These are phyloP conservation scores for Thymallus thymallus DNA, from an alignment of 2,113 vertebrate genomes.

Conservation along the genomic window DNA sequence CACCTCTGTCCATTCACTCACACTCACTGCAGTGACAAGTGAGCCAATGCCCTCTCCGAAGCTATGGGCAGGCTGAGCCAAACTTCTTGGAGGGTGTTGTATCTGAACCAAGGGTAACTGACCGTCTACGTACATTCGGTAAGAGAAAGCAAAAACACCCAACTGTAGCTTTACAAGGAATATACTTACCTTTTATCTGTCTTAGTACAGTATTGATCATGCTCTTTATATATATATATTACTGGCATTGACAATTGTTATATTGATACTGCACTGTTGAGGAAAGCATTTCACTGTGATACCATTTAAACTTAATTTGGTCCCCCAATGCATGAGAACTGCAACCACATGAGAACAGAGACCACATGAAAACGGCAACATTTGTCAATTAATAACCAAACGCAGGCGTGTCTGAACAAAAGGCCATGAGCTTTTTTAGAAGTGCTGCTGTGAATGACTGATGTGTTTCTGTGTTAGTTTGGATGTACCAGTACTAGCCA, in stretches of 20 bases:
- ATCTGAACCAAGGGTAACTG: not conserved
- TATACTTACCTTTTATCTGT: too few relatives aligned
- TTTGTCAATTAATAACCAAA: not conserved
- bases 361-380: too few relatives aligned
- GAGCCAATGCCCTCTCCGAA: not conserved
- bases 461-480: conserved; percentile 2
- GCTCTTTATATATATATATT: too few relatives aligned
- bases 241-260: too few relatives aligned
- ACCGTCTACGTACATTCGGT: not conserved
- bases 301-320: not conserved
- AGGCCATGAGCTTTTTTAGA: not conserved
- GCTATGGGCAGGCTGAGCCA: not conserved
- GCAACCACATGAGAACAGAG: too few relatives aligned
- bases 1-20: conserved; percentile 5
- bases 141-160: not conserved
- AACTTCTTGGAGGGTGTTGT: not conserved
- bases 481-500: not conserved
- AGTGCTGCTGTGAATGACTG: not conserved
- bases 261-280: too few relatives aligned
- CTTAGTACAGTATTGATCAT: too few relatives aligned
- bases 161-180: not conserved
- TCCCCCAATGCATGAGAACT: too few relatives aligned
- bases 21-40: not conserved
- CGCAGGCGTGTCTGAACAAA: not conserved
- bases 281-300: too few relatives aligned